Percentiles rank a stretch among this genome's conserved stretches.
Evolutionary conservation across 1,140 invertebrate species (phyloP).

Genomic region (Leguminivora glycinivorella): DNA sequence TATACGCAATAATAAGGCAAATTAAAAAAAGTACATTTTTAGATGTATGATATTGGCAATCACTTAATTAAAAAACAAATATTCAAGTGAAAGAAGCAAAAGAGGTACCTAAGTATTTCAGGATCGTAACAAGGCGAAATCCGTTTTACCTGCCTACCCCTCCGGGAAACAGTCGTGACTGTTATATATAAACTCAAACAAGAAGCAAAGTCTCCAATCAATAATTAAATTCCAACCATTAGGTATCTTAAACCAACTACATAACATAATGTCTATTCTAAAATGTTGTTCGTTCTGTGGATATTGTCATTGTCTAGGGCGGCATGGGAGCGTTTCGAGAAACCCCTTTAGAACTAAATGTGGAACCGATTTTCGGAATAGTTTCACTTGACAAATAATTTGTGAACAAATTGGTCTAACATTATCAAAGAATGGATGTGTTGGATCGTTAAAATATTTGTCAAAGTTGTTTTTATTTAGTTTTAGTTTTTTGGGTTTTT

Average conservation of each 20-base stretch:
- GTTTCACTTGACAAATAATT: conserved; percentile 67
- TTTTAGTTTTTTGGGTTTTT: neutral
- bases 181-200: no score
- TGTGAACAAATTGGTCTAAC: conserved; percentile 62
- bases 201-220: no score
- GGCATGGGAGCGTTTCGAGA: conserved; percentile 40
- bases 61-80: no score
- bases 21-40: no score
- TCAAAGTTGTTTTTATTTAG: conserved; percentile 41
- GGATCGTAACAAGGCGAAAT: no score
- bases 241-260: no score
- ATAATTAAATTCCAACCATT: no score
- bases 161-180: no score
- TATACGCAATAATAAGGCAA: neutral
- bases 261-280: conserved; percentile 36
- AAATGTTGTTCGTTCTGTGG: conserved; percentile 31
- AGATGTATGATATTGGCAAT: no score
- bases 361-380: conserved; percentile 69
- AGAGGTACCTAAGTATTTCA: no score
- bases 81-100: no score
- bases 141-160: no score
- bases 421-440: conserved; percentile 57
- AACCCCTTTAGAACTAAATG: conserved; percentile 69
- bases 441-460: conserved; percentile 58
- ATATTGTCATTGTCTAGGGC: conserved; percentile 49